Evolutionary conservation across 2,888 invertebrate genomes (phyloP), one percentile per base, ranked within the genome.

Genomic region (Helobdella robusta): DNA sequence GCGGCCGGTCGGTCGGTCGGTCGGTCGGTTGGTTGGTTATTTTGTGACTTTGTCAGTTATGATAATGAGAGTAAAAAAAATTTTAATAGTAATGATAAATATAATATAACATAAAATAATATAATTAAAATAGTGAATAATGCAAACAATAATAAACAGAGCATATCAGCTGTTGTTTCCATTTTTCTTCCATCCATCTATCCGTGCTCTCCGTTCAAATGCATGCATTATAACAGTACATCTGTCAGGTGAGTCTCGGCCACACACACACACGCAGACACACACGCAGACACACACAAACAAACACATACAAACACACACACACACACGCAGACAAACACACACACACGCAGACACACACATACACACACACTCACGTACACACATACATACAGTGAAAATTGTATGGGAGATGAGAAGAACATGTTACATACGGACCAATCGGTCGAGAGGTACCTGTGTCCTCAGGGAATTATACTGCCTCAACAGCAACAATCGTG

Each of bases 131-230:
- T 50, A 50, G 6, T 8, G 23, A 54, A 20, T 5, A 25, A 4
- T 54, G 23, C 23, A 4, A 25, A 54, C 23, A 46, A 46, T 46
- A 54, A 56, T 32, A 3, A 28, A 11, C 56, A 78, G 78, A 63
- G 76, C 1, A 69, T 77, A 15, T 75, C 76, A 54, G 74, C 75
- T 20, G 70, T 76, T 2, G 69, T 76, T 23, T 72, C 75, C 4
- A 69, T 78, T n/a, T 75, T 74, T 66, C 70, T 78, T 35, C 78
- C 78, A n/a, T 72, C 72, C 25, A 75, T 74, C 6, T 78, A 78
- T 65, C 65, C 72, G 3, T 78, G 78, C 66, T 71, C 75, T 28
- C 65, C 73, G 23, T 63, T 34, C 23, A 25, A 11, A 2, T 63
- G 63, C n/a, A 34, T 63, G 23, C 50, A 63, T 56, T 56, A 28